phyloP scores from a whole-genome alignment of 2,888 invertebrate genomes.

The Tetragnatha montana region DNA sequence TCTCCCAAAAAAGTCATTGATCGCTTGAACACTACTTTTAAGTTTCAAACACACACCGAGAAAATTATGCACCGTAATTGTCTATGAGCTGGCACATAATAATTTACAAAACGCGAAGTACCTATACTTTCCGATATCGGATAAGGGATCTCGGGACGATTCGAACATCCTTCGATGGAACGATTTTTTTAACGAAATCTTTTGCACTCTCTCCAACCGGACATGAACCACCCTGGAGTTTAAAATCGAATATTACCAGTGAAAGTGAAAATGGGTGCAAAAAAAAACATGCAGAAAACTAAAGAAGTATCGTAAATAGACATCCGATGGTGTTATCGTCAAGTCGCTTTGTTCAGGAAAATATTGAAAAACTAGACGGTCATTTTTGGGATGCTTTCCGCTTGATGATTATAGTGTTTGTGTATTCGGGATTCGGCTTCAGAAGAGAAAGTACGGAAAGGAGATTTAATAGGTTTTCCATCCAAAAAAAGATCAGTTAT shows the following conservation, averaged over 20 bases:
- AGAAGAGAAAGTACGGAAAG: too few relatives aligned
- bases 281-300: not conserved
- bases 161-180: not conserved
- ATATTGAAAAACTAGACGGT: not conserved
- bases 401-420: not conserved
- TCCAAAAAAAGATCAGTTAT: too few relatives aligned
- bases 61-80: not conserved
- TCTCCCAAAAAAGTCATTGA: not conserved
- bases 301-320: not conserved
- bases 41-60: not conserved
- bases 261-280: not conserved
- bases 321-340: slow-evolving; percentile 1
- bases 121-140: not conserved
- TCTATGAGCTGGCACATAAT: not conserved
- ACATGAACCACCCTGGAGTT: not conserved
- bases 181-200: slow-evolving; percentile 16
- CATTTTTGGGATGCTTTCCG: not conserved
- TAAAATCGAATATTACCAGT: slow-evolving; percentile 7
- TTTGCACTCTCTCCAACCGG: slow-evolving; percentile 10
- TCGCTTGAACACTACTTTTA: not conserved
- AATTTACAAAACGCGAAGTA: not conserved
- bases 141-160: slow-evolving; percentile 1
- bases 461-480: too few relatives aligned
- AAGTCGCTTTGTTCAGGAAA: not conserved
- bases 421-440: too few relatives aligned